phyloP scores from a whole-genome alignment of 2,113 vertebrate genomes.

The Hemiscyllium ocellatum region DNA sequence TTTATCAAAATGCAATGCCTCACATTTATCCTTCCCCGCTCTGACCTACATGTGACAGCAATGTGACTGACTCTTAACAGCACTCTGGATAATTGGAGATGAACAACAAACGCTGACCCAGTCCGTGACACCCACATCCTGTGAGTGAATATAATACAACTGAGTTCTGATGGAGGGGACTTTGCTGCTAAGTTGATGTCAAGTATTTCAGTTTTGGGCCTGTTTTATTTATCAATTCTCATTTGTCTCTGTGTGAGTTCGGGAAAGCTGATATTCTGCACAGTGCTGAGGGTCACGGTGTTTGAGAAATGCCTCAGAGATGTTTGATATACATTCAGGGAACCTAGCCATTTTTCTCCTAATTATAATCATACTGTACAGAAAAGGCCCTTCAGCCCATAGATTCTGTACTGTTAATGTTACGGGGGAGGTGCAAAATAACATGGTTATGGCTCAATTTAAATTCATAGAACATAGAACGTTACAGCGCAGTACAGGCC shows the following conservation, averaged over 20 bases:
- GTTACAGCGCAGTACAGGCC: too few relatives aligned
- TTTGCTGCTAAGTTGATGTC: not conserved
- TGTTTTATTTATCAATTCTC: not conserved
- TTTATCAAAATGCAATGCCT: too few relatives aligned
- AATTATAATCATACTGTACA: not conserved
- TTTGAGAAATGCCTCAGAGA: not conserved
- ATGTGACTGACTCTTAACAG: not conserved
- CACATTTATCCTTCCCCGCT: too few relatives aligned
- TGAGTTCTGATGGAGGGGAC: not conserved
- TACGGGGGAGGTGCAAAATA: too few relatives aligned
- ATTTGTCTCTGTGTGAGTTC: not conserved
- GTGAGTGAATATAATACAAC: not conserved
- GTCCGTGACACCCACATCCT: too few relatives aligned
- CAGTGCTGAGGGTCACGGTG: not conserved
- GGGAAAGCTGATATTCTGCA: not conserved
- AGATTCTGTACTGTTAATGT: too few relatives aligned
- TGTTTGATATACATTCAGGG: not conserved
- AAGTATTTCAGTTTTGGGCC: not conserved
- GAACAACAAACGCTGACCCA: too few relatives aligned
- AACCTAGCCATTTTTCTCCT: not conserved
- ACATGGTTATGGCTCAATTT: too few relatives aligned
- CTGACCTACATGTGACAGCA: not conserved
- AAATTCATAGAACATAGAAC: not conserved
- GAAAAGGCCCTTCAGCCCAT: too few relatives aligned
- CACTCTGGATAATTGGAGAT: too few relatives aligned